Conservation (phyloP, 2,888 invertebrate species). For the Agrochola circellaris region DNA sequence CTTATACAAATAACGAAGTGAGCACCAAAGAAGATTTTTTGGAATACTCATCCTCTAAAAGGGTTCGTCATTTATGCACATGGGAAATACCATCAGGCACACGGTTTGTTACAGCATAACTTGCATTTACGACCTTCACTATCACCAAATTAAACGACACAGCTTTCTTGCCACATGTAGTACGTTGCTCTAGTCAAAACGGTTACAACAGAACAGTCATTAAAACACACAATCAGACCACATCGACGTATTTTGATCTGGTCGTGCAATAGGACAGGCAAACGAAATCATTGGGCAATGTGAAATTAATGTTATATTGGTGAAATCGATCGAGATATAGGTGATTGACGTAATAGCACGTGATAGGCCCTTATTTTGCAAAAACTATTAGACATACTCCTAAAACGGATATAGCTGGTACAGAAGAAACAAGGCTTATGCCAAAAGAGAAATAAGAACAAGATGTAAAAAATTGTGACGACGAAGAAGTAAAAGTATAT, state of each 20-base stretch:
- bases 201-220: constrained; percentile 47
- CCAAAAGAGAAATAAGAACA: background rate
- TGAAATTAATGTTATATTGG: constrained; percentile 26
- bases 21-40: background rate
- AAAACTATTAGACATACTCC: background rate
- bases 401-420: background rate
- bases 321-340: constrained; percentile 29
- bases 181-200: constrained; percentile 21
- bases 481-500: background rate
- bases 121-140: constrained; percentile 22
- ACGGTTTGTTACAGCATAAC: background rate
- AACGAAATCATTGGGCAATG: constrained; percentile 36
- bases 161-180: constrained; percentile 12
- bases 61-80: background rate
- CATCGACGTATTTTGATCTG: constrained; percentile 24
- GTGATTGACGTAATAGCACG: constrained; percentile 21
- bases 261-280: constrained; percentile 24
- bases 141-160: constrained; percentile 1
- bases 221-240: constrained; percentile 37
- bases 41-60: background rate
- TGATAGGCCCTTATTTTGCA: constrained; percentile 5
- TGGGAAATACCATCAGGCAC: background rate
- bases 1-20: background rate
- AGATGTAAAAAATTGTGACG: no score
- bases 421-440: background rate